Conservation (phyloP, 2,113 vertebrate species). For the Hystrix brachyura region DNA sequence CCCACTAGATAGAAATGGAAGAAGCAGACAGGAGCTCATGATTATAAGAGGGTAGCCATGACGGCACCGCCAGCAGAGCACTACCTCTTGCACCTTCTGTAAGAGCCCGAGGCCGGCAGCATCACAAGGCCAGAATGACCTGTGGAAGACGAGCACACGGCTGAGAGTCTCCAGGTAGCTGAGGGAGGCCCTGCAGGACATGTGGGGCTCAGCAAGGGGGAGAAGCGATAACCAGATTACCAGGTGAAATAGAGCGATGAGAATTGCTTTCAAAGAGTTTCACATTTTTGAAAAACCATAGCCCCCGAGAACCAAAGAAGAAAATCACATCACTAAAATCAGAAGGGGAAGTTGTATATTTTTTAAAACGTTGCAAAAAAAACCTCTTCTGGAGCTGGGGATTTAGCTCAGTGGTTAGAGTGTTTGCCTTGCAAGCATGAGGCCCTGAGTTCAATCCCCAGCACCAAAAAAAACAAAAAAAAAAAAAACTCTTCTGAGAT, state of each 20-base stretch:
- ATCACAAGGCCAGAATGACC: neutral
- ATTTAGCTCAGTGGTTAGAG: no score
- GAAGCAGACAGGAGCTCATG: neutral
- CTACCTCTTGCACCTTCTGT: neutral
- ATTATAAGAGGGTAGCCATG: neutral
- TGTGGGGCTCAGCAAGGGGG: neutral
- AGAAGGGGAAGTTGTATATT: neutral
- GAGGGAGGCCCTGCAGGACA: neutral
- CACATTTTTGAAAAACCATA: neutral
- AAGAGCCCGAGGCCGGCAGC: neutral
- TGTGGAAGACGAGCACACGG: neutral
- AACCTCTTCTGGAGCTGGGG: no score
- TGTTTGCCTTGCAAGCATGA: no score
- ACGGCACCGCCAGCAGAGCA: neutral
- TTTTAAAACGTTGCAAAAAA: neutral
- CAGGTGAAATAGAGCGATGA: neutral
- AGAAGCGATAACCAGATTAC: neutral
- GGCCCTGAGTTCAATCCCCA: no score
- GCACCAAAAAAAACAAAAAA: no score
- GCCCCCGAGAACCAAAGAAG: neutral
- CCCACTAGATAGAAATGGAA: neutral
- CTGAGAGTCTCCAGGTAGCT: neutral
- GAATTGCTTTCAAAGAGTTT: neutral
- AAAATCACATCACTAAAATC: neutral
- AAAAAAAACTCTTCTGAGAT: neutral